Evolutionary conservation across 1,140 invertebrate species (phyloP).

Genomic region (Muscidifurax raptorellus): DNA sequence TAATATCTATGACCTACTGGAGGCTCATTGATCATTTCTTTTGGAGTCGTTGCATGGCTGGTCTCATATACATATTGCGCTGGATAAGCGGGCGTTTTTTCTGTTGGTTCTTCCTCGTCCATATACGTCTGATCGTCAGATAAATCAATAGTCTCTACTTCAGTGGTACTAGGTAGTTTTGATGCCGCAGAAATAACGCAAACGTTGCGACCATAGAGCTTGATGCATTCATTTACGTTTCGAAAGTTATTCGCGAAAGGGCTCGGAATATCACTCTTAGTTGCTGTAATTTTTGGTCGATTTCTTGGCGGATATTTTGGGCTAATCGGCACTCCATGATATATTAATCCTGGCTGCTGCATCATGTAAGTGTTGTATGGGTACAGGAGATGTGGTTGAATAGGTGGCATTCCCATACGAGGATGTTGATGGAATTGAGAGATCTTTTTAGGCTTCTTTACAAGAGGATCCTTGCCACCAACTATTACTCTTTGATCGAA

Average conservation of each 20-base stretch:
- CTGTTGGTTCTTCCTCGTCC: not conserved
- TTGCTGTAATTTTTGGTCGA: not conserved
- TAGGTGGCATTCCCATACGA: not conserved
- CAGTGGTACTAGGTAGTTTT: not conserved
- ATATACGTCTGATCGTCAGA: not conserved
- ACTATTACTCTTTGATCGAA: constrained; percentile 52
- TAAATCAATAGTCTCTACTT: not conserved
- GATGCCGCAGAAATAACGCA: not conserved
- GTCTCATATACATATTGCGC: not conserved
- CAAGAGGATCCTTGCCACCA: not conserved
- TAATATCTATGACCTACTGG: too few relatives aligned
- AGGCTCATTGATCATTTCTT: too few relatives aligned
- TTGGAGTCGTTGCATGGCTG: too few relatives aligned
- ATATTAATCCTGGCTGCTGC: not conserved
- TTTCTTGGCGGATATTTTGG: constrained; percentile 11
- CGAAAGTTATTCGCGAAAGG: not conserved
- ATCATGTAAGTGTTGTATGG: not conserved
- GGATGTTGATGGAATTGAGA: not conserved
- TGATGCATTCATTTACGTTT: constrained; percentile 15
- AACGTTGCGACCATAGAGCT: constrained; percentile 1
- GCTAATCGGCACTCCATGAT: not conserved
- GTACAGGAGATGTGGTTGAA: not conserved
- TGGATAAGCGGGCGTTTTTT: not conserved
- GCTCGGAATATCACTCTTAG: not conserved
- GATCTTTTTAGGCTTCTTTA: not conserved